Percentiles rank a stretch among this genome's conserved stretches.
phyloP scores from a whole-genome alignment of 2,888 invertebrate genomes.

The Dryococelus australis region DNA sequence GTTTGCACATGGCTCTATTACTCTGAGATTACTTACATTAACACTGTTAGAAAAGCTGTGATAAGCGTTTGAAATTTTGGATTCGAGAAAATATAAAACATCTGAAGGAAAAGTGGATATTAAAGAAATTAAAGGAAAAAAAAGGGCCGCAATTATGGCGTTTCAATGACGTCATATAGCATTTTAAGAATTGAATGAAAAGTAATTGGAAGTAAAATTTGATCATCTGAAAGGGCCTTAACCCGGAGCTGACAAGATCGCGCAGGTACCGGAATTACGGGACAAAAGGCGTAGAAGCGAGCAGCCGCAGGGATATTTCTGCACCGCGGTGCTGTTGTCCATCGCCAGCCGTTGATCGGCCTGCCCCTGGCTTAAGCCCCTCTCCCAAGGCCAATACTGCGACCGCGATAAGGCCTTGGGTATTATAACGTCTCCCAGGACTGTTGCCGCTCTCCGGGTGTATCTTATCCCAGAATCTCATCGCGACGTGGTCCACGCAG shows the following conservation, averaged over 20 bases:
- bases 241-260: neutral
- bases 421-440: conserved; percentile 16
- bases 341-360: neutral
- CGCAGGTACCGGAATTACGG: neutral
- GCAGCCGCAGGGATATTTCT: neutral
- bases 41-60: too few species aligned
- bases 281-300: neutral
- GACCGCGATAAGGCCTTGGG: neutral
- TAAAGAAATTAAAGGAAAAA: too few species aligned
- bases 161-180: too few species aligned
- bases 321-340: neutral
- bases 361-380: neutral
- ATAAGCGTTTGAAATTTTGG: too few species aligned
- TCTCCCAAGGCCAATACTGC: neutral
- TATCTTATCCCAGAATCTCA: conserved; percentile 28
- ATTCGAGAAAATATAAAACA: too few species aligned
- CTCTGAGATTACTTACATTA: too few species aligned
- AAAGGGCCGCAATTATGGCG: too few species aligned
- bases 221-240: too few species aligned
- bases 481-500: neutral
- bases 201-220: too few species aligned
- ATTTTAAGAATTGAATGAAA: too few species aligned
- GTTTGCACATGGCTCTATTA: too few species aligned
- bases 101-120: too few species aligned
- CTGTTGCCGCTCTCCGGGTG: neutral